Conservation (phyloP, 2,113 vertebrate species). For the Sapajus apella region DNA sequence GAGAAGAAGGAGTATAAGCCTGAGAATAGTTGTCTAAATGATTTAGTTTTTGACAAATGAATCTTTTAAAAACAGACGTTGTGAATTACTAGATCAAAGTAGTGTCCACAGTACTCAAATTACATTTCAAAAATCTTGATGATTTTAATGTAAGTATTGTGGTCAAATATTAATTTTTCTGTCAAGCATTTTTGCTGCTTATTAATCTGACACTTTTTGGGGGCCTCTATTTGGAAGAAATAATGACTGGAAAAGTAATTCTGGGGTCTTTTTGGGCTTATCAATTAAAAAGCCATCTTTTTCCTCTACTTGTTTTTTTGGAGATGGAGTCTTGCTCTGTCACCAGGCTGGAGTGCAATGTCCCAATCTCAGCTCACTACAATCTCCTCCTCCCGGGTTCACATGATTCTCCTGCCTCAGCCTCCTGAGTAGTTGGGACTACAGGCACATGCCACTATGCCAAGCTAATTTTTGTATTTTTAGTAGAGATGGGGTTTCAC, state of each 20-base stretch:
- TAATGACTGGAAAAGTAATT: conserved; percentile 16
- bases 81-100: conserved; percentile 55
- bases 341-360: too few relatives aligned
- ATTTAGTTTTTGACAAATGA: conserved; percentile 18
- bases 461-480: too few relatives aligned
- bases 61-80: not conserved
- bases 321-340: too few relatives aligned
- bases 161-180: conserved; percentile 58
- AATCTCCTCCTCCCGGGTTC: too few relatives aligned
- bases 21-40: not conserved
- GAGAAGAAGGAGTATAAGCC: not conserved
- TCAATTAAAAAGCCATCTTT: not conserved
- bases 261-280: not conserved
- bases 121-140: conserved; percentile 29
- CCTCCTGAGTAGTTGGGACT: too few relatives aligned
- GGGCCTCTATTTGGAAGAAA: not conserved
- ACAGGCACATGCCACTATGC: too few relatives aligned
- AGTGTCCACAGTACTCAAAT: conserved; percentile 13
- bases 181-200: conserved; percentile 13
- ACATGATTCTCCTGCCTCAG: too few relatives aligned
- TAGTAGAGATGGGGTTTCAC: too few relatives aligned
- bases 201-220: not conserved
- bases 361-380: too few relatives aligned
- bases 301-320: not conserved
- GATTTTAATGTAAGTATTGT: conserved; percentile 4